Percentiles rank a stretch among this genome's conserved stretches.
phyloP scores from a whole-genome alignment of 1,140 invertebrate genomes.

The Tribolium madens region DNA sequence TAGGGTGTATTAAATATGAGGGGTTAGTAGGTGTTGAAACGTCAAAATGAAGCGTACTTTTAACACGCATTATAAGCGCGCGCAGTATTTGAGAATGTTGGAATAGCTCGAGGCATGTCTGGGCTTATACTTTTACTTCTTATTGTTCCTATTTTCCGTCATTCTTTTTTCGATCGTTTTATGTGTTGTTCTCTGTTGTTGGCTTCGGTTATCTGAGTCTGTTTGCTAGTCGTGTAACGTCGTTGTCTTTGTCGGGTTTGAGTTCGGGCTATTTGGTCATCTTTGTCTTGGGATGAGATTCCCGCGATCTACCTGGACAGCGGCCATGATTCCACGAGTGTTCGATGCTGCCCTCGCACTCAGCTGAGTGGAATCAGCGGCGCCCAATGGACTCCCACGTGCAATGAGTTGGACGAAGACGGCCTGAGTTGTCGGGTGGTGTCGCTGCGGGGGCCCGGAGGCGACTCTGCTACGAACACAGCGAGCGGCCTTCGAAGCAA shows the following conservation, averaged over 20 bases:
- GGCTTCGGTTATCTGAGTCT: conserved; percentile 48
- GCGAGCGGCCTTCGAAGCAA: conserved; percentile 57
- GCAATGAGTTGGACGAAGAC: conserved; percentile 17
- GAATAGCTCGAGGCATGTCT: conserved; percentile 56
- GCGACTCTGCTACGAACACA: conserved; percentile 52
- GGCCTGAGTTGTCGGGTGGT: conserved; percentile 37
- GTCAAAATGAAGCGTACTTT: conserved; percentile 21
- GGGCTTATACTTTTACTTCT: conserved; percentile 60
- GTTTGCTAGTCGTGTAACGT: conserved; percentile 48
- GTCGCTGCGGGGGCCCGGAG: conserved; percentile 50
- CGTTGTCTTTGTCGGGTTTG: conserved; percentile 41
- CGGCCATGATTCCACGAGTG: conserved; percentile 55
- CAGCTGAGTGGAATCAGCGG: conserved; percentile 47
- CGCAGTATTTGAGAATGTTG: conserved; percentile 55
- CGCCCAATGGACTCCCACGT: conserved; percentile 50
- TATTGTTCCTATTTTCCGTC: conserved; percentile 60
- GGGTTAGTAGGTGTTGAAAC: conserved; percentile 11
- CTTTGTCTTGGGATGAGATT: conserved; percentile 11
- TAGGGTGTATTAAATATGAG: neutral
- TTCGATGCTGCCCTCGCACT: conserved; percentile 52
- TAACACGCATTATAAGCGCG: conserved; percentile 31
- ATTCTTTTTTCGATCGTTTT: conserved; percentile 57
- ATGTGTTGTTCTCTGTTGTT: conserved; percentile 45
- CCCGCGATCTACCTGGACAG: conserved; percentile 45
- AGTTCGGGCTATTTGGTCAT: neutral